phyloP scores from a whole-genome alignment of 2,888 invertebrate genomes.

The Microplitis manilae region DNA sequence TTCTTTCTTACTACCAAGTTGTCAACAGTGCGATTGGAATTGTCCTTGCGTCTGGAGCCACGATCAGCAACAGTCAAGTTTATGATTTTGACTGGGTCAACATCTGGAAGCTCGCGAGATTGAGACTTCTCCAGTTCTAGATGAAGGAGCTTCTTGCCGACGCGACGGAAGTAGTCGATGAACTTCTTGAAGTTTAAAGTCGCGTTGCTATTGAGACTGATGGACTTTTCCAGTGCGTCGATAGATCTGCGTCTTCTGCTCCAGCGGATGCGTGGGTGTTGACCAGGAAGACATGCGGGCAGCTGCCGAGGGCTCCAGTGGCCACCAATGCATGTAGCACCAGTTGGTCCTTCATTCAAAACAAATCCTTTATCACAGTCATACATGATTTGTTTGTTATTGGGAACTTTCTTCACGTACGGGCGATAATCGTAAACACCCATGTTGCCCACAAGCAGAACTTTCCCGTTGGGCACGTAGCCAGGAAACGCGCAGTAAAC shows the following conservation, averaged over 20 bases:
- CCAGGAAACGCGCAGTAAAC: conserved; percentile 96
- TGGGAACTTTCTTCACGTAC: conserved; percentile 91
- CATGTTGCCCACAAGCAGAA: conserved; percentile 94
- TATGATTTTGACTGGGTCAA: conserved; percentile 4
- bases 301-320: conserved; percentile 92
- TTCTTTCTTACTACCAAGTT: conserved; percentile 50
- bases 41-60: neutral
- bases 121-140: conserved; percentile 64
- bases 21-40: conserved; percentile 29
- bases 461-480: conserved; percentile 89
- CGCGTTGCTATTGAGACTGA: conserved; percentile 18
- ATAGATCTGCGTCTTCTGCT: conserved; percentile 79
- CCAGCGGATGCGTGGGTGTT: conserved; percentile 90
- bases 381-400: conserved; percentile 96
- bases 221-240: conserved; percentile 52
- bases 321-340: conserved; percentile 95
- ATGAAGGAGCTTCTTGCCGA: conserved; percentile 66
- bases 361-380: conserved; percentile 95
- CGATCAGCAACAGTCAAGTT: neutral
- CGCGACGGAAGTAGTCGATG: conserved; percentile 68
- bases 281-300: conserved; percentile 88
- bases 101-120: conserved; percentile 38
- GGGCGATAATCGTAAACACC: conserved; percentile 95
- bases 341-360: conserved; percentile 88
- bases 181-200: conserved; percentile 61